Evolutionary conservation across 2,797 vertebrate genomes (phyloP), one percentile per base, ranked within the genome.

Genomic region (Nyctalus aviator): DNA sequence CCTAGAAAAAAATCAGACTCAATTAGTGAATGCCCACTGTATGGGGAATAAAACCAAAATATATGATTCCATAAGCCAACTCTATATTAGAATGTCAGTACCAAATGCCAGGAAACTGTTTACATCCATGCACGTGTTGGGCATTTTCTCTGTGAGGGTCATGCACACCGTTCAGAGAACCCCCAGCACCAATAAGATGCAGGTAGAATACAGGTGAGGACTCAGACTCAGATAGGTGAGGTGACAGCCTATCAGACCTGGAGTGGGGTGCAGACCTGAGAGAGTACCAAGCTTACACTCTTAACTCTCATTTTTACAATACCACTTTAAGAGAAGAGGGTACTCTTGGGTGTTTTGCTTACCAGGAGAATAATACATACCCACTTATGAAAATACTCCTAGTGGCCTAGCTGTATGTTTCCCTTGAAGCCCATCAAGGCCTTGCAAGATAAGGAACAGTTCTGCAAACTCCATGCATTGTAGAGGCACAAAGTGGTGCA

Each of bases 401-500:
- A 14, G 35, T 21, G 57, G 50, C 62, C 50, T n/a, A 18, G n/a
- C 35, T 57, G 21, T 44, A 0, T 27, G 5, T 72, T 87, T 64
- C 68, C 20, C 32, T 14, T 25, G 64, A 44, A 55, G 35, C 27
- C 32, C 66, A 50, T 48, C 21, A 25, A 55, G 50, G 27, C 35
- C 23, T 76, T 69, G 6, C 50, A 55, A 9, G 21, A 3, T 53
- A 48, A 20, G 23, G 9, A 93, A 5, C 17, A 9, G 25, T 96
- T 57, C 96, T 96, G 95, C 21, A 94, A 97, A 95, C 68, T 85
- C 53, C 48, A 59, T 69, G 23, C 21, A 1, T 93, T 57, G 85
- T 91, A 87, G 88, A 94, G 94, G 92, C 88, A 87, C 91, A 95
- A 90, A 92, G 25, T 50, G 53, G 79, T 87, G 57, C 71, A 23